Percentiles rank a stretch among this genome's conserved stretches.
phyloP scores from a whole-genome alignment of 2,888 invertebrate species.

The Branchellion lobata region DNA sequence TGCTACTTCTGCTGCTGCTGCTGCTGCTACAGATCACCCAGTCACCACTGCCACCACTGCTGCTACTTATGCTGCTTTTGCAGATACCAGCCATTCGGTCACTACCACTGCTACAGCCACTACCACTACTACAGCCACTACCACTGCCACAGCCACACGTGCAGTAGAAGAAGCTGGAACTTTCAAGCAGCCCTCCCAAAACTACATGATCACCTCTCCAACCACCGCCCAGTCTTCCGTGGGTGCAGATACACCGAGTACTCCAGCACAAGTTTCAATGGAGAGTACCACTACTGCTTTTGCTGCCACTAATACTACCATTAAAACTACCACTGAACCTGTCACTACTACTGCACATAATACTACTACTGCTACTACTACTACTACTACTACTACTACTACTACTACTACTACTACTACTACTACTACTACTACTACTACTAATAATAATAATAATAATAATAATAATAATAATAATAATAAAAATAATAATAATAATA shows the following conservation, averaged over 20 bases:
- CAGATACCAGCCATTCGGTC: background rate
- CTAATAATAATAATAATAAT: background rate
- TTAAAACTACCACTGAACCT: too few relatives aligned
- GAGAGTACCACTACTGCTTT: background rate
- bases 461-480: background rate
- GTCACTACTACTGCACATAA: too few relatives aligned
- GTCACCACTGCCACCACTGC: background rate
- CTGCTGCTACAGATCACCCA: background rate
- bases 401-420: slow-evolving; percentile 19
- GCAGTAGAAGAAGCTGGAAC: too few relatives aligned
- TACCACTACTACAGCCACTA: slow-evolving; percentile 8
- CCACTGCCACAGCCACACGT: too few relatives aligned
- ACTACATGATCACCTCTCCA: too few relatives aligned
- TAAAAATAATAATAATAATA: too few relatives aligned
- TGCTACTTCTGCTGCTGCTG: background rate
- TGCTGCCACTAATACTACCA: too few relatives aligned
- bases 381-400: slow-evolving; percentile 22
- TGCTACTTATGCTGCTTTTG: background rate
- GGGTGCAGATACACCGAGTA: too few relatives aligned
- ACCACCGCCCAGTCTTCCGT: too few relatives aligned
- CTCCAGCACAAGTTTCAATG: too few relatives aligned
- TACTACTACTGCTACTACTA: slow-evolving; percentile 18
- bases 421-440: slow-evolving; percentile 21
- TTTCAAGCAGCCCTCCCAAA: too few relatives aligned
- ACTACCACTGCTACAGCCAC: background rate